These are phyloP conservation scores for Lepidocyrtoides sp. DNA, from an alignment of 2,888 invertebrate species.

Conservation along the genomic window DNA sequence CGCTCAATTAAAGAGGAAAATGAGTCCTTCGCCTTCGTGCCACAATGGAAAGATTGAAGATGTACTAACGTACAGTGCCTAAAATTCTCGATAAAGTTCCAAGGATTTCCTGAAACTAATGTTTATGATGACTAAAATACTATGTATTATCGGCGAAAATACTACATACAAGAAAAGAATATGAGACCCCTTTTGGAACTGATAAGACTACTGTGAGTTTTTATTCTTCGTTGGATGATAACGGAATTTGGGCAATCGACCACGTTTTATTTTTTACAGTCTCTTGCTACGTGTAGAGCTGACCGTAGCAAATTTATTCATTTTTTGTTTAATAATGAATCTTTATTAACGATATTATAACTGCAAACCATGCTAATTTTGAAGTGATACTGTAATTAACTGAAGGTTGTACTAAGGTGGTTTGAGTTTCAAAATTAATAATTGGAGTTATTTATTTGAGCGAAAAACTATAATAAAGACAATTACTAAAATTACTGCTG, in stretches of 20 bases:
- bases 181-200: background rate
- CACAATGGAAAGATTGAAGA: background rate
- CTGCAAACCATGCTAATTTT: no score
- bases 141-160: background rate
- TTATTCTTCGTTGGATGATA: background rate
- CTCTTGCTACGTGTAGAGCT: background rate
- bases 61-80: background rate
- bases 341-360: no score
- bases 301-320: background rate
- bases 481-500: background rate
- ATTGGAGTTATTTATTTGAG: background rate
- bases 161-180: background rate
- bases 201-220: background rate
- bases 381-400: background rate
- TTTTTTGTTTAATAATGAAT: background rate
- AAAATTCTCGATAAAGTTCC: slow-evolving; percentile 2
- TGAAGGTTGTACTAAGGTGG: background rate
- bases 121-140: background rate
- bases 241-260: background rate
- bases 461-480: background rate
- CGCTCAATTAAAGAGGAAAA: slow-evolving; percentile 11
- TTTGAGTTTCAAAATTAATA: background rate
- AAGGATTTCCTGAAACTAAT: background rate
- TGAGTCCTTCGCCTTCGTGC: slow-evolving; percentile 4
- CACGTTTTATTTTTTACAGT: background rate